These are phyloP conservation scores for Reinhardtius hippoglossoides DNA, from an alignment of 2,113 vertebrate genomes.

Conservation along the genomic window DNA sequence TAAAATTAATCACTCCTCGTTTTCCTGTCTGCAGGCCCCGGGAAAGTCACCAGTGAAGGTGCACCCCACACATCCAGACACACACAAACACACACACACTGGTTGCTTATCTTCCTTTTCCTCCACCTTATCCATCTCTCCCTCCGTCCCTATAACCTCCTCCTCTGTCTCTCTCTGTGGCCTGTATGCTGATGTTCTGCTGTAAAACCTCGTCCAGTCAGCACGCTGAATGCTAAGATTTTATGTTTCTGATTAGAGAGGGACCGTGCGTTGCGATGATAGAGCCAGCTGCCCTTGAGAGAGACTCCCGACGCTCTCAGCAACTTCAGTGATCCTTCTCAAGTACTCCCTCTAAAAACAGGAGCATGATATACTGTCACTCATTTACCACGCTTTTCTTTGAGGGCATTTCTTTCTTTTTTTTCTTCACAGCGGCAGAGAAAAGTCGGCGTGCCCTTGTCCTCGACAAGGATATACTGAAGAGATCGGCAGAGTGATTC, in stretches of 20 bases:
- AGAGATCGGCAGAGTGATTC: conserved; percentile 60
- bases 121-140: conserved; percentile 63
- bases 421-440: conserved; percentile 11
- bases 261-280: conserved; percentile 22
- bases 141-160: conserved; percentile 38
- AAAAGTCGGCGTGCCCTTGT: conserved; percentile 37
- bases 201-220: conserved; percentile 45
- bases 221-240: conserved; percentile 54
- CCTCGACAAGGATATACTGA: conserved; percentile 23
- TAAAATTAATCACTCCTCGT: conserved; percentile 82
- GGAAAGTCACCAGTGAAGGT: conserved; percentile 58
- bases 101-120: conserved; percentile 59
- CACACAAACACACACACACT: conserved; percentile 30
- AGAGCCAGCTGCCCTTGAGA: conserved; percentile 59
- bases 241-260: conserved; percentile 60
- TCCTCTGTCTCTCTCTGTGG: conserved; percentile 41
- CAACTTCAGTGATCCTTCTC: conserved; percentile 58
- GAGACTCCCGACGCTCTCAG: conserved; percentile 43
- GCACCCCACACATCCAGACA: conserved; percentile 62
- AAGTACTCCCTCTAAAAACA: conserved; percentile 63
- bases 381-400: conserved; percentile 50
- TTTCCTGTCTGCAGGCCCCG: conserved; percentile 67
- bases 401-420: conserved; percentile 22
- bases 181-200: conserved; percentile 55
- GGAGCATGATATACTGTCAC: conserved; percentile 54